Evolutionary conservation across 1,140 invertebrate species (phyloP), one percentile per base, ranked within the genome.

Genomic region (Pogonomyrmex californicus): DNA sequence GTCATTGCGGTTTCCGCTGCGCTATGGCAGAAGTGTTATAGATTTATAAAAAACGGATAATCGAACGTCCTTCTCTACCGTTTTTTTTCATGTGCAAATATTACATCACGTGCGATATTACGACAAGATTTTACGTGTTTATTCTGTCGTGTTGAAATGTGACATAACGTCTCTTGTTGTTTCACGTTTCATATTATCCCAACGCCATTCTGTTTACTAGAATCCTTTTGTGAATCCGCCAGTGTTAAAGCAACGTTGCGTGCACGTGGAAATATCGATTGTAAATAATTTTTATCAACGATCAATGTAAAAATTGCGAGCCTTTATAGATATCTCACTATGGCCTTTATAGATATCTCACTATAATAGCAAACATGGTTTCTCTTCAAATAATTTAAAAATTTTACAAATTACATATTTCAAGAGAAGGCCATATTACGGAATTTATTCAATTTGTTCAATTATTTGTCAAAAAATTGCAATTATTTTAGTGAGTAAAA

Each of bases 1-100:
- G 23, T 23, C 17, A 23, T 83, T 49, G 41, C 54, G 79, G 54
- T 75, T 62, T 83, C 41, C n/a, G 17, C 47, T 62, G 17, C 51
- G 54, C 60, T 44, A 58, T 14, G 30, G 14, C 33, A 44, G 23
- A 68, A 14, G n/a, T 73, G 49, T 47, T 33, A 7, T 30, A 79
- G 38, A 0, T 60, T 73, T 9, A 30, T 10, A 23, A 60, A 49
- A 58, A 58, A 73, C 36, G 12, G 23, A 81, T 33, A 56, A 54
- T 41, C 23, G 6, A 58, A 10, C n/a, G 38, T 73, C 7, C 14
- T 38, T 47, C 14, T 44, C n/a, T 12, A 23, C n/a, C n/a, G 47
- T 36, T 41, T 4, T n/a, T 23, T 71, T 71, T 10, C 23, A 12
- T 38, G 14, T 30, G 33, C 60, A 54, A 54, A 78, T 65, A 49